Base-by-base conservation (phyloP, 2,888 invertebrate genomes). In the Brenthis daphne region DNA sequence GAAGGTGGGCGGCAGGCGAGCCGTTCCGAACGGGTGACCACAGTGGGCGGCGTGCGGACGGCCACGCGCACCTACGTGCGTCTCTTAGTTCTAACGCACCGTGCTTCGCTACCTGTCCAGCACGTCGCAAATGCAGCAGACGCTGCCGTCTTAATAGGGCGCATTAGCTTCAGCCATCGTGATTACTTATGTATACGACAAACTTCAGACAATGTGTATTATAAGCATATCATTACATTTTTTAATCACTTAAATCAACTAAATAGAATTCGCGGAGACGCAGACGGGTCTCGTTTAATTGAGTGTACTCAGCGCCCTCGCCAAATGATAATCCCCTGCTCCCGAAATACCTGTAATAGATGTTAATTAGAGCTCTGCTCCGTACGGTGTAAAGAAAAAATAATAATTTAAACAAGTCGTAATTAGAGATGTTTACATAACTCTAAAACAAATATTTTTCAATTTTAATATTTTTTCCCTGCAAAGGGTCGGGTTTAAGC, bases 21-120 rank as follows among this genome's bases (percentile, higher is more conserved):
- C 81, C 81, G 90, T 89, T 89, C 87, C 89, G 85, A 87, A 78
- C 86, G 90, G 94, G 94, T 94, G 94, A 94, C 94, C 94, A 93
- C 91, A 94, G 93, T 92, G 85, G 85, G 83, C 79, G 78, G 82
- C 79, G 81, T 79, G 77, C 84, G 79, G 83, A 67, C 64, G 64
- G 67, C 61, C 69, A 61, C 65, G 69, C 68, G 74, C 64, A 69
- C 67, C 65, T 58, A 61, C 68, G 71, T 70, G 67, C 65, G 65
- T 77, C 78, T 79, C 80, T 75, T 84, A 77, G 81, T 77, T 81
- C 77, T 79, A 81, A 79, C 79, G 80, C 82, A 54, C 79, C 80
- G 79, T 71, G 75, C 78, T 50, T n/a, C 55, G 64, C 56, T 65
- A 64, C 37, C 43, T 57, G 55, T 20, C 54, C 64, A 66, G 66